Conservation (phyloP, 1,140 invertebrate species). For the Meteorus sp. region DNA sequence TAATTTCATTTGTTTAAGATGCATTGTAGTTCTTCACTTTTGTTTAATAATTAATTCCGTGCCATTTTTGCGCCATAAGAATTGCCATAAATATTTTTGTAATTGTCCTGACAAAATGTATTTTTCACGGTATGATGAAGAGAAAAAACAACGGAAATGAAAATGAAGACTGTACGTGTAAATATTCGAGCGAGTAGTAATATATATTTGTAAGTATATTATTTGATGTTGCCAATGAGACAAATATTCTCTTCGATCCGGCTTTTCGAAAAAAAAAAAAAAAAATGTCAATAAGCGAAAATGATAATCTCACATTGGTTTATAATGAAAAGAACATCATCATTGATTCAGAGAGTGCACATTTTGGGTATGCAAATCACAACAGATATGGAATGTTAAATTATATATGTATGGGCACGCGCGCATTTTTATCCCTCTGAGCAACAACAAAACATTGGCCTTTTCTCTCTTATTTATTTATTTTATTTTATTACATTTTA, state of each 20-base stretch:
- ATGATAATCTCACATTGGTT: too few species aligned
- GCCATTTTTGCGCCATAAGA: slow-evolving; percentile 1
- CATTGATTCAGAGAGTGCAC: background rate
- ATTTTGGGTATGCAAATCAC: background rate
- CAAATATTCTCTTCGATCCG: background rate
- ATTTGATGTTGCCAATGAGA: background rate
- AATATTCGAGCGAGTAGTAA: too few species aligned
- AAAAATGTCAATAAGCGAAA: background rate
- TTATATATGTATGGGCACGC: background rate
- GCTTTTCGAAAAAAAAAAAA: background rate
- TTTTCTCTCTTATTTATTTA: too few species aligned
- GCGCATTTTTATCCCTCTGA: too few species aligned
- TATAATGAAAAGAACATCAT: too few species aligned
- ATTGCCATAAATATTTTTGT: background rate
- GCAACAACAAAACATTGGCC: too few species aligned
- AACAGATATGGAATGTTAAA: background rate
- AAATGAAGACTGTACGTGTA: too few species aligned
- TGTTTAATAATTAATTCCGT: background rate
- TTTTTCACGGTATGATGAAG: background rate
- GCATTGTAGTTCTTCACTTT: too few species aligned
- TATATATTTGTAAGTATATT: too few species aligned
- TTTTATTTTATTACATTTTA: too few species aligned
- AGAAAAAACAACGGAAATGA: too few species aligned
- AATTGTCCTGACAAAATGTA: background rate
- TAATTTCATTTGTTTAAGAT: background rate